These are phyloP conservation scores for Drosophila teissieri DNA, from an alignment of 1,140 invertebrate species.

Conservation along the genomic window DNA sequence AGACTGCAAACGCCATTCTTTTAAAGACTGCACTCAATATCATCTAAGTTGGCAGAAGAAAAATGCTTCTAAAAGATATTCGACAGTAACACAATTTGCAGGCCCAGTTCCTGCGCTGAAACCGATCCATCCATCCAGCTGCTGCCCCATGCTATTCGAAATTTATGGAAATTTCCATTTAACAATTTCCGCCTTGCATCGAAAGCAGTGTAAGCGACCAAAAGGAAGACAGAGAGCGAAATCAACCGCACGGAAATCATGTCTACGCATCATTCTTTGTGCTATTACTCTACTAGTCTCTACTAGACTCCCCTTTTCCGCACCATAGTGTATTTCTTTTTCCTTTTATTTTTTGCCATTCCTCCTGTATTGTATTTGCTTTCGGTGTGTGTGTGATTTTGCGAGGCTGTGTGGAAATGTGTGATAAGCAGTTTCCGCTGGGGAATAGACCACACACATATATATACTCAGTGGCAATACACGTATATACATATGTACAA, in stretches of 20 bases:
- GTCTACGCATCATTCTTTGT: slow-evolving; percentile 83
- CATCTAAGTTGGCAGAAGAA: background rate
- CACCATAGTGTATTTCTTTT: slow-evolving; percentile 20
- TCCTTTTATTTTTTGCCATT: slow-evolving; percentile 47
- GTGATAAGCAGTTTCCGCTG: slow-evolving; percentile 81
- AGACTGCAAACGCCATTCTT: too few species aligned
- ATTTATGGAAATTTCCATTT: slow-evolving; percentile 46
- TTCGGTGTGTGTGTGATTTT: slow-evolving; percentile 63
- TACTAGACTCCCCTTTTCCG: background rate
- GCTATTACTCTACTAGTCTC: slow-evolving; percentile 66
- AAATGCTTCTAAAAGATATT: background rate
- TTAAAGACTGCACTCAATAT: too few species aligned
- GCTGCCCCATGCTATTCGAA: slow-evolving; percentile 30
- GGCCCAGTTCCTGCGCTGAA: background rate
- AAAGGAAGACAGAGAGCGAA: slow-evolving; percentile 25
- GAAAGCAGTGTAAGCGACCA: slow-evolving; percentile 39
- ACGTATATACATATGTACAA: slow-evolving; percentile 3
- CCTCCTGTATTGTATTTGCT: slow-evolving; percentile 75
- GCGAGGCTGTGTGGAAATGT: slow-evolving; percentile 78
- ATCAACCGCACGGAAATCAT: slow-evolving; percentile 83
- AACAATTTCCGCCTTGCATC: slow-evolving; percentile 43
- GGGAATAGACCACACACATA: slow-evolving; percentile 58
- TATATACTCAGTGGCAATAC: slow-evolving; percentile 2
- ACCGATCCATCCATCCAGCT: slow-evolving; percentile 14
- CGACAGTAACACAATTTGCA: slow-evolving; percentile 22